Evolutionary conservation across 2,113 vertebrate genomes (phyloP).

Genomic region (Syngnathus scovelli): DNA sequence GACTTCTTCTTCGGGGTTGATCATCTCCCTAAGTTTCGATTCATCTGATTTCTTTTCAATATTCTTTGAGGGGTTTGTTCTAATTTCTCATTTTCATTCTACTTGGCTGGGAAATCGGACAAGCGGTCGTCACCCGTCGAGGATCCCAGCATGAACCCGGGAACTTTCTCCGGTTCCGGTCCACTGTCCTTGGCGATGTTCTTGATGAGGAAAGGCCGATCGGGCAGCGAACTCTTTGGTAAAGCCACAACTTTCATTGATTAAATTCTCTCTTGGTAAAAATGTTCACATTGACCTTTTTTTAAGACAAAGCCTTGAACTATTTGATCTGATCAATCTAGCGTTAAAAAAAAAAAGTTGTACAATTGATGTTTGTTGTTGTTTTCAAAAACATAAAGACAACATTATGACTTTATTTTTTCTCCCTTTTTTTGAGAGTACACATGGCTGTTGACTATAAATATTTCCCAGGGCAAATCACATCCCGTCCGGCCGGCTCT

Average conservation of each 20-base stretch:
- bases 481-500: conserved; percentile 26
- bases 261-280: background rate
- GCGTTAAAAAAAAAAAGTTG: background rate
- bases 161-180: conserved; percentile 52
- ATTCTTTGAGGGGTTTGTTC: background rate
- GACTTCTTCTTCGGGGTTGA: background rate
- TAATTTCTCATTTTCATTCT: background rate
- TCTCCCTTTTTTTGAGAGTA: background rate
- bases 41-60: background rate
- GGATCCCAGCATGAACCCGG: conserved; percentile 63
- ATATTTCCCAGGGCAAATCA: conserved; percentile 42
- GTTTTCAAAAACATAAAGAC: background rate
- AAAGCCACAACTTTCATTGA: conserved; percentile 23
- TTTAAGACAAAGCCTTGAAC: background rate
- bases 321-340: background rate
- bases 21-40: background rate
- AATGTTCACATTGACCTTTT: background rate
- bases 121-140: background rate
- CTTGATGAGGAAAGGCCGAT: conserved; percentile 72
- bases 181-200: conserved; percentile 75
- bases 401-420: background rate
- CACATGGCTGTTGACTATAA: conserved; percentile 20
- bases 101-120: background rate
- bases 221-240: conserved; percentile 61
- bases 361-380: background rate